A percentile compares a stretch with the other conserved stretches of the same genome.
Evolutionary conservation across 2,797 vertebrate genomes (phyloP).

Genomic region (Sebastes aleutianus): DNA sequence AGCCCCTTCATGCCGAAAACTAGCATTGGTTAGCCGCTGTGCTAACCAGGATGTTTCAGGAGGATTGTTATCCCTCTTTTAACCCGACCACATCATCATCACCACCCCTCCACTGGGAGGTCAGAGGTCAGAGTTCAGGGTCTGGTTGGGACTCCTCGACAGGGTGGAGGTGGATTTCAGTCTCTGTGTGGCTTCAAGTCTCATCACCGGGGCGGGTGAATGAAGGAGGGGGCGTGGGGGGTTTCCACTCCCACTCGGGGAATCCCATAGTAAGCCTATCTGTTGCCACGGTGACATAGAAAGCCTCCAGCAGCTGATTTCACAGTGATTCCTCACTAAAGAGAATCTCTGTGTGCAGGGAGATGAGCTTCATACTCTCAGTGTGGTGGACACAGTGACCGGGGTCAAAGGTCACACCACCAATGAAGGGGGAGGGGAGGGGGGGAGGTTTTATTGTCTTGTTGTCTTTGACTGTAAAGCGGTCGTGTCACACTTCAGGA

Average conservation of each 20-base stretch:
- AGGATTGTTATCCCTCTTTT: background rate
- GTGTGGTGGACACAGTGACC: background rate
- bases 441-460: background rate
- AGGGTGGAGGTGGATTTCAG: background rate
- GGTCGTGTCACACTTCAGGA: background rate
- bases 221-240: background rate
- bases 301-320: conserved; percentile 29
- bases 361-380: background rate
- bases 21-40: background rate
- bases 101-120: background rate
- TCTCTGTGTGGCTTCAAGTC: background rate
- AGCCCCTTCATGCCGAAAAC: background rate
- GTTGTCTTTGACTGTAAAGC: background rate
- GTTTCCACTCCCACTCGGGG: background rate
- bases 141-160: background rate
- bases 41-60: background rate
- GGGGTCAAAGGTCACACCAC: conserved; percentile 7
- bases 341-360: background rate
- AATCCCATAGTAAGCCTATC: background rate
- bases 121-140: conserved; percentile 19
- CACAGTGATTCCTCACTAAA: conserved; percentile 16
- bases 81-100: background rate
- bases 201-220: background rate
- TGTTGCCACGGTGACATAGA: conserved; percentile 8
- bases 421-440: background rate